Evolutionary conservation across 2,888 invertebrate species (phyloP), one percentile per base, ranked within the genome.

Genomic region (Tachina fera): DNA sequence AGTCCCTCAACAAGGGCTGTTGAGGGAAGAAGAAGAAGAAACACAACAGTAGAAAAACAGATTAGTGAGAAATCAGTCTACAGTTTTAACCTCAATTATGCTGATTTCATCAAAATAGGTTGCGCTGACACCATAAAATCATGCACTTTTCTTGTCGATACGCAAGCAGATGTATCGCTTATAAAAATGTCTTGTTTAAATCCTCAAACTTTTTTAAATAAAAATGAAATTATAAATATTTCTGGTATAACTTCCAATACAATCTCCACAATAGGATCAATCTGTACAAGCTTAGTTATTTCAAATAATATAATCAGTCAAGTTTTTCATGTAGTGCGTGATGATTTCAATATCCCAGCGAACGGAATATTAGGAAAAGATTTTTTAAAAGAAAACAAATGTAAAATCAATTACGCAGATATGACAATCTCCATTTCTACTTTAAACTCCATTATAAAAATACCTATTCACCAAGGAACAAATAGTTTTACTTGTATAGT

Each of bases 101-200:
- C 70, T 31, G 70, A 70, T 53, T 78, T 78, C 16, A 71, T 78
- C 10, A 43, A 31, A 51, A 13, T 63, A 56, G 16, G n/a, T 31
- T 79, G 49, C 1, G 19, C 6, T 14, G 63, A 71, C 11, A 45
- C 63, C 3, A 14, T 22, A 8, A 9, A 56, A 53, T 43, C 14
- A 10, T 71, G 56, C 41, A 39, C 63, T 9, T 71, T 70, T 56
- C 70, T 78, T 51, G 61, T 78, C 11, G 70, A 78, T 14, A 70
- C 78, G 2, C 78, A 78, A 43, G 68, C 78, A 1, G 60, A 78
- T 51, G 61, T 78, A 9, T 51, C 53, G 8, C 16, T 78, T 4
- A 63, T 78, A 19, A 78, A 71, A 78, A n/a, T 51, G 11, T 78
- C 70, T 43, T 63, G 70, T n/a, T n/a, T 78, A 31, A 78, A 51